Percentiles rank a stretch among this genome's conserved stretches.
These are phyloP conservation scores for Mus spicilegus DNA, from an alignment of 2,113 vertebrate species.

Conservation along the genomic window DNA sequence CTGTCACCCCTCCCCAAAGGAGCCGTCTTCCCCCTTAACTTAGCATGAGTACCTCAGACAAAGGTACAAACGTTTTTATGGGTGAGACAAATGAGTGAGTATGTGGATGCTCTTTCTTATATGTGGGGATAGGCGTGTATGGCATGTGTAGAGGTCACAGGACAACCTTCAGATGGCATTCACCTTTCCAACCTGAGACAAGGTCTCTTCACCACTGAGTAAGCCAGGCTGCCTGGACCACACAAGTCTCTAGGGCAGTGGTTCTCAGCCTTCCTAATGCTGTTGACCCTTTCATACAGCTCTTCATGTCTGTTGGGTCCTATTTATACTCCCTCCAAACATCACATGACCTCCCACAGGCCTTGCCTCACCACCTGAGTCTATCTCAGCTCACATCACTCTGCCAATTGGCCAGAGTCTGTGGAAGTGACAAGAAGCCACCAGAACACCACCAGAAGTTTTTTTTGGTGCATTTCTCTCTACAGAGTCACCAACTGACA, in stretches of 20 bases:
- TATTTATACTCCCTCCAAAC: too few species aligned
- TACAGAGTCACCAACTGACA: too few species aligned
- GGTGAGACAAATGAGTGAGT: background rate
- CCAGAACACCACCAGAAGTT: too few species aligned
- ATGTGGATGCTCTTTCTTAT: background rate
- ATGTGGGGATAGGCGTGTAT: background rate
- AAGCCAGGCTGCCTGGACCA: background rate
- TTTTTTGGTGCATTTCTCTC: too few species aligned
- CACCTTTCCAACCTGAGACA: background rate
- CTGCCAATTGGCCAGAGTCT: too few species aligned
- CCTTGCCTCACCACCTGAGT: too few species aligned
- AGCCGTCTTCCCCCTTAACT: background rate
- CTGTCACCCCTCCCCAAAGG: background rate
- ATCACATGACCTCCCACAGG: too few species aligned
- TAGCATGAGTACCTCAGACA: background rate
- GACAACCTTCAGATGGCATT: background rate
- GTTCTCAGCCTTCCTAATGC: background rate
- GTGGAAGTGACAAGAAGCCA: too few species aligned
- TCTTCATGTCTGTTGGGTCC: too few species aligned
- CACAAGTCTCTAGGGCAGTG: background rate
- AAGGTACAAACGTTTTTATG: too few species aligned
- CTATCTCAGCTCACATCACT: too few species aligned
- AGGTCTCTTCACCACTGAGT: background rate
- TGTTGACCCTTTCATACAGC: background rate
- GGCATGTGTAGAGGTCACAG: background rate